Evolutionary conservation across 1,140 invertebrate genomes (phyloP), one percentile per base, ranked within the genome.

Genomic region (Drosophila simulans): DNA sequence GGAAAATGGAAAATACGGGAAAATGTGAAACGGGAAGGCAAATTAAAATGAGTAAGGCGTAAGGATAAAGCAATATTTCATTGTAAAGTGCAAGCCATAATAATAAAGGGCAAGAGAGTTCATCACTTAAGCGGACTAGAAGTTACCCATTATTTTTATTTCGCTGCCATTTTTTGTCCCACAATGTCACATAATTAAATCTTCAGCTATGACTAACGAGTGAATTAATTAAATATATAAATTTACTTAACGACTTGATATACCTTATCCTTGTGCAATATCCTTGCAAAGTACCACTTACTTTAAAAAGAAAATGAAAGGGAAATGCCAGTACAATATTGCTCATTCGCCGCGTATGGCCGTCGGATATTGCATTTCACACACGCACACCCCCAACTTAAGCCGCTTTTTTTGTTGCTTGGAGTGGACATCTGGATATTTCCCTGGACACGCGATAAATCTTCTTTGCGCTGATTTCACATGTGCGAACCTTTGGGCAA

Each of bases 401-500:
- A 40, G 40, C 35, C 39, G 4, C 15, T 15, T 65, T 55, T 49
- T 77, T 60, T 48, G 27, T 45, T 31, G 59, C 25, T 31, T 65
- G 40, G 39, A 35, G 43, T 80, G 80, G 76, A 75, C 80, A 84
- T 63, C 70, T 83, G 80, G 25, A 69, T 22, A 34, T 59, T 84
- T 52, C 31, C 66, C 76, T 80, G 73, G 72, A 54, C 17, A 35
- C n/a, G 49, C 80, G 64, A 83, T 83, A 83, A 83, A 83, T 83
- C 80, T 83, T 62, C 66, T 42, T 51, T 58, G 70, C 76, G 80
- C 76, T 80, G 80, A 84, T 83, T 83, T 80, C 80, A 66, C 80
- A 83, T 83, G 73, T 83, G 80, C 60, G 65, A 76, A 69, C 80
- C 80, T 76, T 84, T 58, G 77, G 64, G 59, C 80, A 69, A 80